Conservation (phyloP, 2,888 invertebrate genomes). For the Drosophila kambysellisi region DNA sequence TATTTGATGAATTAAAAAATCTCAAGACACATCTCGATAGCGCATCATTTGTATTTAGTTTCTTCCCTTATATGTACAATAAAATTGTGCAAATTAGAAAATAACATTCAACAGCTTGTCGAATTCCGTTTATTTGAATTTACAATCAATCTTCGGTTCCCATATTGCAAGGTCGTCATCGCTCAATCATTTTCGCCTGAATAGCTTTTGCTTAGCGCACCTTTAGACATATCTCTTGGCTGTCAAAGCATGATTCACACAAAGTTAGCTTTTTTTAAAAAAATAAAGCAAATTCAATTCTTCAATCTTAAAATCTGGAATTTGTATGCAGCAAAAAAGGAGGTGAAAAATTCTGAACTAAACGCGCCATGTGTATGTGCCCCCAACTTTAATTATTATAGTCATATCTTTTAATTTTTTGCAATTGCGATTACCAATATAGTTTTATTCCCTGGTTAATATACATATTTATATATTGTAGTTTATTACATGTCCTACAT, state of each 20-base stretch:
- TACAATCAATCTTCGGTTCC: neutral
- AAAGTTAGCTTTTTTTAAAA: neutral
- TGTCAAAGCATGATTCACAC: neutral
- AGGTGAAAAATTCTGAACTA: neutral
- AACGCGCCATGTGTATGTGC: neutral
- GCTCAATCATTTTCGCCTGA: neutral
- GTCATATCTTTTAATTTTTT: neutral
- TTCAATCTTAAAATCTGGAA: neutral
- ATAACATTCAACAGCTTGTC: neutral
- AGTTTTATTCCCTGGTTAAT: conserved; percentile 62
- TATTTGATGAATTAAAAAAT: neutral
- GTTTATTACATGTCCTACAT: conserved; percentile 62
- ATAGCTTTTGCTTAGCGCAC: neutral
- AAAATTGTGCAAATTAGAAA: neutral
- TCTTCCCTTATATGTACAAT: neutral
- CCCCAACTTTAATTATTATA: neutral
- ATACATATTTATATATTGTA: conserved; percentile 69
- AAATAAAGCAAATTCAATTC: neutral
- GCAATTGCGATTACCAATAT: conserved; percentile 16
- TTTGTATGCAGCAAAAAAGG: neutral
- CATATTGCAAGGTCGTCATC: neutral
- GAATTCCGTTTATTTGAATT: neutral
- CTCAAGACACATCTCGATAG: neutral
- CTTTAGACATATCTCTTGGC: neutral
- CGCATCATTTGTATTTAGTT: neutral